These are phyloP conservation scores for Pachyuromys duprasi DNA, from an alignment of 2,797 vertebrate genomes.

Conservation along the genomic window DNA sequence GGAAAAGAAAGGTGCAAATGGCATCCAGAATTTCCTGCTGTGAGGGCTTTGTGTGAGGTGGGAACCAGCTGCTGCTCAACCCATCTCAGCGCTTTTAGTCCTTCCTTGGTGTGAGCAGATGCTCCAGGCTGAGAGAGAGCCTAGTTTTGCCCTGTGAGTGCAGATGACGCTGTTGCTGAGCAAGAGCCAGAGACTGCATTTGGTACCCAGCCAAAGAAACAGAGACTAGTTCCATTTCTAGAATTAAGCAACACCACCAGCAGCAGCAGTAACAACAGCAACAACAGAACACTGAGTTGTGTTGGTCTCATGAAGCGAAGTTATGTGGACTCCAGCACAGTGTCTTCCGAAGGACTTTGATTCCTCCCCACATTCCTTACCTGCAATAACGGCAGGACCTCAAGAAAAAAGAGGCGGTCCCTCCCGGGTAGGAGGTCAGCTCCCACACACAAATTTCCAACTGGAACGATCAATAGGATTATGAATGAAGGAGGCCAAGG, in stretches of 20 bases:
- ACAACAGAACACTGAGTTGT: not conserved
- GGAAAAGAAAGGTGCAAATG: not conserved
- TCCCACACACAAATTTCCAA: not conserved
- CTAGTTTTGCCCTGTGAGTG: not conserved
- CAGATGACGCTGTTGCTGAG: not conserved
- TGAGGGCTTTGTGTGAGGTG: not conserved
- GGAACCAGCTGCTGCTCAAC: not conserved
- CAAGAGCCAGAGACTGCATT: not conserved
- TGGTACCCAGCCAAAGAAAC: slow-evolving; percentile 3
- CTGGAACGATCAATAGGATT: not conserved
- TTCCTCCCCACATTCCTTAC: not conserved
- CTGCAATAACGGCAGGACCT: not conserved
- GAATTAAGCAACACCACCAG: not conserved
- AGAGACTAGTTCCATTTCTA: not conserved
- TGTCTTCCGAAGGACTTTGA: not conserved
- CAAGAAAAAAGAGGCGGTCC: not conserved
- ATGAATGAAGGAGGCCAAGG: not conserved
- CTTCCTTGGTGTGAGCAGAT: not conserved
- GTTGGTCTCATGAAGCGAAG: not conserved
- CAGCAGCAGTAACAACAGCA: not conserved
- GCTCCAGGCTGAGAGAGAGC: not conserved
- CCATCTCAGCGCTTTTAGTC: not conserved
- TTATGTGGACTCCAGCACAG: not conserved
- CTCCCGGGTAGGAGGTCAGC: not conserved
- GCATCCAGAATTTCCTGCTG: not conserved